A percentile compares a stretch with the other conserved stretches of the same genome.
phyloP scores from a whole-genome alignment of 1,140 invertebrate species.

The Telenomus remus region DNA sequence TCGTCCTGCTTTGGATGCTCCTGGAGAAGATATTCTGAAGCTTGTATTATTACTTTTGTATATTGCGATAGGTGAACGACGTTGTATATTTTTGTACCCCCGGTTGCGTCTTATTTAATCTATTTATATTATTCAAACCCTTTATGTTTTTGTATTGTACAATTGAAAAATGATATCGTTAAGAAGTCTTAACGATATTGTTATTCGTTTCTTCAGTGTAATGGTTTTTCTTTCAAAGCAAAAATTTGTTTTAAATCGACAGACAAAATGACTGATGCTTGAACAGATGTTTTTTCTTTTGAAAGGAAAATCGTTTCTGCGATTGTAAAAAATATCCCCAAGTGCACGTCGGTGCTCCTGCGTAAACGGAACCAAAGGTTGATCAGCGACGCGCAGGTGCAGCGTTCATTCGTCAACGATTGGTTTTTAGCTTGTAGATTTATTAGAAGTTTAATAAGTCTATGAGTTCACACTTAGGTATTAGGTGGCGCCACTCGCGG shows the following conservation, averaged over 20 bases:
- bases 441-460: conserved; percentile 2
- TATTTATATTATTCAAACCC: conserved; percentile 29
- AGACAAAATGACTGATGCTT: too few relatives aligned
- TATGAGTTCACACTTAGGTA: not conserved
- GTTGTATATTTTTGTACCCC: conserved; percentile 32
- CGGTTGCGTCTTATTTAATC: conserved; percentile 24
- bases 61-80: conserved; percentile 14
- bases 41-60: conserved; percentile 21
- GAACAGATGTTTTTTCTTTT: too few relatives aligned
- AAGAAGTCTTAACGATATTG: too few relatives aligned
- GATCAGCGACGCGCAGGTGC: not conserved
- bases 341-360: conserved; percentile 33
- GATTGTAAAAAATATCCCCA: conserved; percentile 38
- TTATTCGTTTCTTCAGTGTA: too few relatives aligned
- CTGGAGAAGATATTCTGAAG: conserved; percentile 72
- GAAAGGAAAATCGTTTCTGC: too few relatives aligned
- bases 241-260: too few relatives aligned
- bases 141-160: conserved; percentile 22
- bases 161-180: too few relatives aligned
- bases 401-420: not conserved
- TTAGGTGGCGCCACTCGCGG: not conserved
- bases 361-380: conserved; percentile 37
- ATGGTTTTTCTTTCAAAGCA: too few relatives aligned
- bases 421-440: not conserved
- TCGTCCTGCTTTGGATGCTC: conserved; percentile 70